These are phyloP conservation scores for Hypomesus transpacificus DNA, from an alignment of 2,113 vertebrate species.

Conservation along the genomic window DNA sequence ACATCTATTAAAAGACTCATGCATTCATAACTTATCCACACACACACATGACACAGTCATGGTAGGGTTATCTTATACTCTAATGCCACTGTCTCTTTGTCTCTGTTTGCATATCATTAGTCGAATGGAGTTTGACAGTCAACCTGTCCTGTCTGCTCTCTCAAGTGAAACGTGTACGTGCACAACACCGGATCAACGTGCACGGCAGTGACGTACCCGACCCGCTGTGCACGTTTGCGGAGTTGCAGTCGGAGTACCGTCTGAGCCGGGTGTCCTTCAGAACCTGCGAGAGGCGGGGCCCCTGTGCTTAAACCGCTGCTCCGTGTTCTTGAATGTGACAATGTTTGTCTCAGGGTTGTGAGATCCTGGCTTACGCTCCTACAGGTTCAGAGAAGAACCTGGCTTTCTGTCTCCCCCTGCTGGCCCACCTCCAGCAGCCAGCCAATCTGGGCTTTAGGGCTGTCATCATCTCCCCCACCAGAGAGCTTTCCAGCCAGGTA, in stretches of 20 bases:
- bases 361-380: slow-evolving; percentile 91
- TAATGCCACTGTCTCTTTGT: too few relatives aligned
- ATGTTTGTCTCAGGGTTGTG: slow-evolving; percentile 73
- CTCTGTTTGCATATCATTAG: too few relatives aligned
- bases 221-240: slow-evolving; percentile 83
- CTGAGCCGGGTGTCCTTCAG: slow-evolving; percentile 79
- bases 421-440: slow-evolving; percentile 84
- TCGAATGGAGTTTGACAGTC: too few relatives aligned
- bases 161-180: slow-evolving; percentile 82
- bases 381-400: slow-evolving; percentile 95
- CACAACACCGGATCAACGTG: slow-evolving; percentile 82
- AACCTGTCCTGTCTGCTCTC: slow-evolving; percentile 10
- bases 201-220: slow-evolving; percentile 90
- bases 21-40: neutral
- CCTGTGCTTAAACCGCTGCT: too few relatives aligned
- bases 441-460: slow-evolving; percentile 91
- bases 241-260: slow-evolving; percentile 84
- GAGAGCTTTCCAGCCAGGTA: slow-evolving; percentile 93
- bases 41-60: too few relatives aligned
- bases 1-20: neutral
- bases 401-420: slow-evolving; percentile 89
- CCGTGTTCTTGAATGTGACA: neutral
- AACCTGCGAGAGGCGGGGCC: slow-evolving; percentile 81
- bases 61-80: too few relatives aligned
- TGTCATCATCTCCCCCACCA: slow-evolving; percentile 88